phyloP scores from a whole-genome alignment of 1,140 invertebrate genomes.

The Brachionus sp. region DNA sequence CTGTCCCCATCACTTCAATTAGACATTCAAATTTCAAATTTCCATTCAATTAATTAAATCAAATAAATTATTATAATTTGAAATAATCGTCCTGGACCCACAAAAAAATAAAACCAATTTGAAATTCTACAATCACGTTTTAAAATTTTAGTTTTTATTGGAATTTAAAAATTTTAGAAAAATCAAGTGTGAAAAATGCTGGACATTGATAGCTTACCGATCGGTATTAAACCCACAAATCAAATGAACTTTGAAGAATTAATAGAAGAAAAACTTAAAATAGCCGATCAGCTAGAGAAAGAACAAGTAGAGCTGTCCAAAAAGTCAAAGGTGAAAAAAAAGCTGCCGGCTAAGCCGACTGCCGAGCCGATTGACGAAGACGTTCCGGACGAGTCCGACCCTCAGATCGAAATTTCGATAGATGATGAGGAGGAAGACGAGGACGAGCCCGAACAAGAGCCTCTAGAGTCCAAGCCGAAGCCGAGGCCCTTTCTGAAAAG shows the following conservation, averaged over 20 bases:
- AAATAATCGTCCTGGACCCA: conserved; percentile 28
- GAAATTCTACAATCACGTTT: background rate
- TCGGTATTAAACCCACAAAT: conserved; percentile 21
- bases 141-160: background rate
- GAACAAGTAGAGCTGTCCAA: background rate
- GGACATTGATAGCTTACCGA: conserved; percentile 35
- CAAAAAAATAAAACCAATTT: background rate
- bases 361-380: background rate
- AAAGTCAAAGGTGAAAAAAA: conserved; percentile 13
- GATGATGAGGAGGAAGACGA: background rate
- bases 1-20: background rate
- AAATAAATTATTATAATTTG: conserved; percentile 41
- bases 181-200: background rate
- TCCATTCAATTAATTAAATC: conserved; percentile 14
- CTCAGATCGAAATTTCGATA: background rate
- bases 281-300: conserved; percentile 23
- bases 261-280: conserved; percentile 38
- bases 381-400: background rate
- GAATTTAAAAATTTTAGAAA: background rate
- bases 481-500: conserved; percentile 19
- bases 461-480: background rate
- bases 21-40: background rate
- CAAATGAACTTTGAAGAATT: conserved; percentile 20
- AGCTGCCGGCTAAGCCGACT: background rate
- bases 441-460: background rate